Evolutionary conservation across 2,888 invertebrate species (phyloP).

Genomic region (Anoplius nigerrimus): DNA sequence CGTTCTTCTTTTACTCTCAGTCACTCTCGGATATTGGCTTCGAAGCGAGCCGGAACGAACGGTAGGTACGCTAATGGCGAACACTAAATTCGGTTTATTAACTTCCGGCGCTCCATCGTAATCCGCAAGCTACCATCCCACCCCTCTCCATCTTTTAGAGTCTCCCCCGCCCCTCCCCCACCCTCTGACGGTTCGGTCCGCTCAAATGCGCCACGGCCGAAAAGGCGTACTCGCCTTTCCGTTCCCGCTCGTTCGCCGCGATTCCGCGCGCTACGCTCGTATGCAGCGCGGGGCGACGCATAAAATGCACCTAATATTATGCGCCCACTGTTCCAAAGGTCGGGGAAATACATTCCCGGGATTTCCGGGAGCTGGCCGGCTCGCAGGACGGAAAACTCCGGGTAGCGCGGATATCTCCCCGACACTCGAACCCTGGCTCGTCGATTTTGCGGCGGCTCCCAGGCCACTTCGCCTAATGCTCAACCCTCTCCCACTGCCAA

Average conservation of each 20-base stretch:
- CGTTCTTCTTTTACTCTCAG: conserved; percentile 1
- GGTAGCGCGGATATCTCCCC: not conserved
- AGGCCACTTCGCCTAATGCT: conserved; percentile 1
- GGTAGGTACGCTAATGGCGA: conserved; percentile 50
- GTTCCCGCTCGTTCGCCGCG: not conserved
- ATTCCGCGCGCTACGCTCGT: conserved; percentile 1
- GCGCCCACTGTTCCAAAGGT: conserved; percentile 21
- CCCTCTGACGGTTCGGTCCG: conserved; percentile 45
- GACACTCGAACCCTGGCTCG: not conserved
- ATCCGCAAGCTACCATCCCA: conserved; percentile 40
- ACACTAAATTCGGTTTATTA: conserved; percentile 67
- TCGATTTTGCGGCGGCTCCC: conserved; percentile 1
- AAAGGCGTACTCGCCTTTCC: conserved; percentile 23
- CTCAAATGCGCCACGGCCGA: conserved; percentile 45
- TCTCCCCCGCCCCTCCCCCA: conserved; percentile 40
- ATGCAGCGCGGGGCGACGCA: conserved; percentile 15
- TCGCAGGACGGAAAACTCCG: too few relatives aligned
- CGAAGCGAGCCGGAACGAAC: conserved; percentile 17
- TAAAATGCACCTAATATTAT: conserved; percentile 38
- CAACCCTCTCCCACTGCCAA: conserved; percentile 15
- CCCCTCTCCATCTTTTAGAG: conserved; percentile 45
- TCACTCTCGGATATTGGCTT: conserved; percentile 24
- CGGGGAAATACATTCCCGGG: conserved; percentile 26
- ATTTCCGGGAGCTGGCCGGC: conserved; percentile 19
- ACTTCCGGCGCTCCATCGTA: conserved; percentile 54